Evolutionary conservation across 2,113 vertebrate species (phyloP), one percentile per base, ranked within the genome.

Genomic region (Clarias macrocephalus): DNA sequence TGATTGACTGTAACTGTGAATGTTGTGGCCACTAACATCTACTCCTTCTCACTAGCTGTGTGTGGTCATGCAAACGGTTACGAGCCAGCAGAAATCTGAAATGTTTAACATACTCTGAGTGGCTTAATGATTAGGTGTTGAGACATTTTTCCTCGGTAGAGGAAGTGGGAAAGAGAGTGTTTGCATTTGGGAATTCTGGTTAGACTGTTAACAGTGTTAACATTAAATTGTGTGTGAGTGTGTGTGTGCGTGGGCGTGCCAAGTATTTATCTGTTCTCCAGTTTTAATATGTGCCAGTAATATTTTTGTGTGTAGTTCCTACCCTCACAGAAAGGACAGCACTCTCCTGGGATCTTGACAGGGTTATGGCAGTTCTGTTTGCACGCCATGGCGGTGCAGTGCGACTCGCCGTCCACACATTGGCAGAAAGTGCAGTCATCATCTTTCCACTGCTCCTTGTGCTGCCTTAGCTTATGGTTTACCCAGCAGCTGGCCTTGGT

Each of bases 371-470:
- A 96, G 90, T 93, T 96, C 92, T 95, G 96, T 79, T 95, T 96
- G 93, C 96, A 96, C 92, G 95, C 95, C 96, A 96, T 96, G 80
- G 96, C 96, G 0, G 95, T 96, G 90, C 96, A 96, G 92, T 95
- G 96, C 0, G 93, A 92, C 0, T 95, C 95, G 16, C 95, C 95
- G 10, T 95, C 93, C 88, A 95, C 94, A 77, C 95, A 96, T 90
- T 96, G 95, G 89, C 95, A 96, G 91, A 96, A 96, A 25, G 95
- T 96, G 91, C 95, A 96, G 92, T 96, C 95, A 6, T 96, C 96
- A 86, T 95, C 95, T 82, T 95, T 96, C 96, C 96, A 96, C 91
- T 96, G 95, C 88, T 96, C 95, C 88, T 96, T 95, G 0, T 95
- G 94, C 48, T 90, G 91, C 21, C 94, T 92, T 88, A 96, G 91